Evolutionary conservation across 2,113 vertebrate genomes (phyloP).

Genomic region (Atlantisia rogersi): DNA sequence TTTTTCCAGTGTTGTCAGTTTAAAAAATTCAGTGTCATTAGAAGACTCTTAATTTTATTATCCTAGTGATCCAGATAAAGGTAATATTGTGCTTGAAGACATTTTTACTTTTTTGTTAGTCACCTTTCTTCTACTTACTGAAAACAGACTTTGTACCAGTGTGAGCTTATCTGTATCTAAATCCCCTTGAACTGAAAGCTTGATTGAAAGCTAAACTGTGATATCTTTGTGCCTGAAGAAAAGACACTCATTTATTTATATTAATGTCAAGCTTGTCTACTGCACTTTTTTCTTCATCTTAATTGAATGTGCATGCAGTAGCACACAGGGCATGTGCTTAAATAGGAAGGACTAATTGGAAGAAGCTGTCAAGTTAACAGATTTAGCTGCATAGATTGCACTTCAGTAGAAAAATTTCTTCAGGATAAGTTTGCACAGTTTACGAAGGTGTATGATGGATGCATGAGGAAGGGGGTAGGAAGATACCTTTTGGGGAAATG

Average conservation of each 20-base stretch:
- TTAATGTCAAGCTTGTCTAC: conserved; percentile 32
- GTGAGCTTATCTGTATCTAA: conserved; percentile 4
- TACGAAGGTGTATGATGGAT: not conserved
- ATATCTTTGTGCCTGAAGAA: conserved; percentile 23
- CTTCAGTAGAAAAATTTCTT: not conserved
- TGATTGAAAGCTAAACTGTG: not conserved
- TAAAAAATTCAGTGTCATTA: not conserved
- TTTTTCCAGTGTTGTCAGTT: not conserved
- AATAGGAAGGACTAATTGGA: conserved; percentile 37
- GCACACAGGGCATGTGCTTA: not conserved
- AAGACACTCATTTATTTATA: conserved; percentile 37
- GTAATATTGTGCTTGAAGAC: not conserved
- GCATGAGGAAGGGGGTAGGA: not conserved
- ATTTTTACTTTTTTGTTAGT: not conserved
- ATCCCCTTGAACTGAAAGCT: not conserved
- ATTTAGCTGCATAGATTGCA: conserved; percentile 31
- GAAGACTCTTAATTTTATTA: not conserved
- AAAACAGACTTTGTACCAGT: not conserved
- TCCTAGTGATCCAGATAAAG: not conserved
- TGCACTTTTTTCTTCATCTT: conserved; percentile 13
- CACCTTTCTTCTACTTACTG: not conserved
- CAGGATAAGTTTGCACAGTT: not conserved
- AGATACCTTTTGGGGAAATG: not conserved
- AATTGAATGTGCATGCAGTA: conserved; percentile 19
- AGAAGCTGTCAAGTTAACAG: conserved; percentile 39